phyloP scores from a whole-genome alignment of 2,113 vertebrate species.

The Pygoscelis adeliae region DNA sequence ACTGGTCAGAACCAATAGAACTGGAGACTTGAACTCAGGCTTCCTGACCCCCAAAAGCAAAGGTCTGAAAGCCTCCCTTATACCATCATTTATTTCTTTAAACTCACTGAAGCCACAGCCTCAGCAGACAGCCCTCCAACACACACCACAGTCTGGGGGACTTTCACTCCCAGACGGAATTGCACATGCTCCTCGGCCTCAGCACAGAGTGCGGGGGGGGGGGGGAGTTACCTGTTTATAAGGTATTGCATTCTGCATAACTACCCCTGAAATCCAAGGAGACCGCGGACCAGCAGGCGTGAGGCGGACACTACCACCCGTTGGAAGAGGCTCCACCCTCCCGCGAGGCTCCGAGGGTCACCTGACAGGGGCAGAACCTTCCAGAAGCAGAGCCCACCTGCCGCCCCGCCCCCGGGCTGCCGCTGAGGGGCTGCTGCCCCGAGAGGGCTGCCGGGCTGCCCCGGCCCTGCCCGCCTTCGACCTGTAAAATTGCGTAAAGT shows the following conservation, averaged over 20 bases:
- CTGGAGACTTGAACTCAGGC: no score
- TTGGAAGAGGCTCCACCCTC: no score
- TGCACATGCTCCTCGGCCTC: not conserved
- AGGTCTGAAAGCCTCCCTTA: not conserved
- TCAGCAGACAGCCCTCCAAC: not conserved
- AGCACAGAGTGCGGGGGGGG: not conserved
- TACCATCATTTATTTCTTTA: no score
- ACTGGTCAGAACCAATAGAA: not conserved
- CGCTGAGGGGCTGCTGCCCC: no score
- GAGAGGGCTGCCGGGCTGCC: no score
- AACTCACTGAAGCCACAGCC: not conserved
- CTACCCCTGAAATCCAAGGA: no score
- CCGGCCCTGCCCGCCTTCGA: fast-evolving
- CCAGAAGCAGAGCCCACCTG: not conserved
- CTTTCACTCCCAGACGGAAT: not conserved
- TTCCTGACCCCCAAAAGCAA: not conserved
- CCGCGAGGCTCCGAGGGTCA: not conserved
- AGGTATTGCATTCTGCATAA: not conserved
- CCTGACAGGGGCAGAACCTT: not conserved
- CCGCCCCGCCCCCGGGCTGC: not conserved
- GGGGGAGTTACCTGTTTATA: not conserved
- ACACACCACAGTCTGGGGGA: not conserved
- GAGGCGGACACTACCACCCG: fast-evolving
- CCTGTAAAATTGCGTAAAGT: fast-evolving
- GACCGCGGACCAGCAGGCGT: fast-evolving